phyloP scores from a whole-genome alignment of 37 sponge, comb jelly and placozoan genomes.

The Spongilla lacustris region DNA sequence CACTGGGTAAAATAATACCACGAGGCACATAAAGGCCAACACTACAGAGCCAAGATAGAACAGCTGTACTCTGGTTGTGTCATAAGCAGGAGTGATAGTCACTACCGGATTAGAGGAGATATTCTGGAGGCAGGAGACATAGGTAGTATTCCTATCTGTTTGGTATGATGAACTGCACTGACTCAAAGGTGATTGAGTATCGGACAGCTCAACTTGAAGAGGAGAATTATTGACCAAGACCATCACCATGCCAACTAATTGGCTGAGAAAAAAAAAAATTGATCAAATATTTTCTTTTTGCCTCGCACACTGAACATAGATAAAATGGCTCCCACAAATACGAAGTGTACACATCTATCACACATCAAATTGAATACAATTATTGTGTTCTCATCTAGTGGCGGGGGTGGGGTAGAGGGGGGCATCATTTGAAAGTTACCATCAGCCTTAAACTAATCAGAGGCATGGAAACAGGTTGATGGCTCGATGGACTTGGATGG shows the following conservation, averaged over 20 bases:
- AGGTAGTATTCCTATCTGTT: background rate
- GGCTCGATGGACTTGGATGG: no score
- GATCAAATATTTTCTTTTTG: background rate
- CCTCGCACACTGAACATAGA: no score
- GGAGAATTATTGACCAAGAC: background rate
- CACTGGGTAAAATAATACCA: constrained; percentile 59
- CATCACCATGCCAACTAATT: background rate
- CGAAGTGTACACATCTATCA: no score
- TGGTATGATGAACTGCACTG: background rate
- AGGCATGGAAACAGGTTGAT: no score
- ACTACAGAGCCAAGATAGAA: constrained; percentile 17
- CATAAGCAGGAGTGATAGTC: constrained; percentile 2
- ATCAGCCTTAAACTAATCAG: no score
- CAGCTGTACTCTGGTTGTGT: constrained; percentile 41
- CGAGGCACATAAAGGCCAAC: constrained; percentile 24
- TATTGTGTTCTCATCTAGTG: no score
- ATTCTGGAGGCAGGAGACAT: background rate
- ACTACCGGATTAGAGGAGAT: background rate
- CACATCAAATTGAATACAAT: no score
- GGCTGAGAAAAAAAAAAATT: background rate
- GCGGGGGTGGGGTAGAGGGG: no score
- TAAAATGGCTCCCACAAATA: no score
- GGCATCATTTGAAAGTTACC: no score
- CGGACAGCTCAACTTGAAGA: background rate
- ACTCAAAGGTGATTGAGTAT: background rate